A percentile compares a stretch with the other conserved stretches of the same genome.
phyloP scores from a whole-genome alignment of 30 jellyfish, hydroid and myxozoan genomes.

The Hydra vulgaris region DNA sequence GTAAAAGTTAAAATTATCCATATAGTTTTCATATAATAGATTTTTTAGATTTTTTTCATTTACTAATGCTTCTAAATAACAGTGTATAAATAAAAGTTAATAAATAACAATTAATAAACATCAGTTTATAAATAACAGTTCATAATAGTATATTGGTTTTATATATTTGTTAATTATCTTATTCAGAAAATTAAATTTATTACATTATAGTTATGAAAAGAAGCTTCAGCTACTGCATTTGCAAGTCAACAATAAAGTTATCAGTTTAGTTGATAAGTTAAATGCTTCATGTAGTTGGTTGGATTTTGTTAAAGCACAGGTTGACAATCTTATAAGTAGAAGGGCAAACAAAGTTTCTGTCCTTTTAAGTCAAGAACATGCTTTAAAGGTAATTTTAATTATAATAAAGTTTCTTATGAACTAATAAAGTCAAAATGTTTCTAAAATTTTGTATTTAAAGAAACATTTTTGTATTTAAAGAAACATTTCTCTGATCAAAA shows the following conservation, averaged over 20 bases:
- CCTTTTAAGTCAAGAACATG: conserved; percentile 15
- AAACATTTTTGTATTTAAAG: too few relatives aligned
- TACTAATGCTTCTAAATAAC: too few relatives aligned
- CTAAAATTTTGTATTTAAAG: too few relatives aligned
- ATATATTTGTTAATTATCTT: background rate
- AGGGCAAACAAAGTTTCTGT: background rate
- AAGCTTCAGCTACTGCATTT: background rate
- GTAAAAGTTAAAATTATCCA: too few relatives aligned
- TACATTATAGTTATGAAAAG: background rate
- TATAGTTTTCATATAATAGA: too few relatives aligned
- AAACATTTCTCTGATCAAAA: too few relatives aligned
- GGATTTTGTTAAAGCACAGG: conserved; percentile 5
- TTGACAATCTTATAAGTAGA: background rate
- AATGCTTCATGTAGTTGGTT: conserved; percentile 5
- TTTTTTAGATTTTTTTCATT: too few relatives aligned
- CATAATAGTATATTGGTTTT: background rate
- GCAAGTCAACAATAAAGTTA: background rate
- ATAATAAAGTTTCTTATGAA: too few relatives aligned
- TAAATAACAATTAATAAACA: too few relatives aligned
- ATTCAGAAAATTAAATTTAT: background rate
- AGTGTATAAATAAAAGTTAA: too few relatives aligned
- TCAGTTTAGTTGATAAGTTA: background rate
- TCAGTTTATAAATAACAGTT: too few relatives aligned
- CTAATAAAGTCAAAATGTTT: too few relatives aligned
- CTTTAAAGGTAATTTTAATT: conserved; percentile 9